Base-by-base conservation (phyloP, 1,140 invertebrate species). In the Aphelinus certus region DNA sequence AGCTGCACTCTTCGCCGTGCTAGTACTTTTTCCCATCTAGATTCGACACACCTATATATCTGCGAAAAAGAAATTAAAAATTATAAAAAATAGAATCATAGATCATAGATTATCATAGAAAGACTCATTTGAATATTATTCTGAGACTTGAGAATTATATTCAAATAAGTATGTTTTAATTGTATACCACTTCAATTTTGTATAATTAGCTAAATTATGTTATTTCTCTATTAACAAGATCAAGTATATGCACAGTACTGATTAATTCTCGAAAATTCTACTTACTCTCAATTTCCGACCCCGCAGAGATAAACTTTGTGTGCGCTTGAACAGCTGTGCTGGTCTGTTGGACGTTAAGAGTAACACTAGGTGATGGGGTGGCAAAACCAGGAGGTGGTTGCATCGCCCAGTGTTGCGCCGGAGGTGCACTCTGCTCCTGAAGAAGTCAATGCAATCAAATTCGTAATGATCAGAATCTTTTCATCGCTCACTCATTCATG, bases 361-460 rank as follows among this genome's bases (percentile, higher is more conserved):
- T 82, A 72, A 83, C 84, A 51, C 76, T 82, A 67, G 82, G 84
- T 56, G 84, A 80, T 79, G 88, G 83, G 70, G 84, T 81, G 80
- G 83, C 83, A 75, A 89, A 89, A 51, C 88, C 88, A 10, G 88
- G 88, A 10, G 89, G 89, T 69, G 88, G 88, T 79, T 87, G 88
- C 80, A 88, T 87, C 63, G 88, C 85, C 83, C 87, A 89, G 77
- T 89, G 86, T 74, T 89, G 87, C 81, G 83, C 78, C 42, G 84
- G 83, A 48, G 83, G 82, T 80, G 83, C 82, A 73, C 82, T 86
- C 77, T 86, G 86, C 73, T 88, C 86, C 85, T 88, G 62, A 60
- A 71, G 63, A 57, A 58, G 51, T 9, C 26, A 26, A 26, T 26
- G 26, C 26, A 26, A 26, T 26, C 26, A 26, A 26, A 26, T 26